These are phyloP conservation scores for Oreohelix idahoensis DNA, from an alignment of 1,140 invertebrate species.

Conservation along the genomic window DNA sequence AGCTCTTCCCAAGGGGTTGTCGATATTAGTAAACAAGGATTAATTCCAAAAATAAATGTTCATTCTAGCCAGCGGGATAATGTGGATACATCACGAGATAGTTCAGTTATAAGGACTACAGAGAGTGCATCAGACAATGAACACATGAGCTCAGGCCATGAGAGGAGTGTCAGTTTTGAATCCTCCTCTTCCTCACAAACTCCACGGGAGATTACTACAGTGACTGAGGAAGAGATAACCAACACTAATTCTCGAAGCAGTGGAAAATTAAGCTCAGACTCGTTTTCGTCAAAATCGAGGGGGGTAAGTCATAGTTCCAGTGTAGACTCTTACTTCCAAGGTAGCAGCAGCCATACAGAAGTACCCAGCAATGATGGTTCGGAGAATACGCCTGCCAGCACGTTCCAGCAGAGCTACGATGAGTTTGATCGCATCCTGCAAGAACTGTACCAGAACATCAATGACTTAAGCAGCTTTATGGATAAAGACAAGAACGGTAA, in stretches of 20 bases:
- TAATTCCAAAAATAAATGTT: background rate
- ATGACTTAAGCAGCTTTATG: slow-evolving; percentile 56
- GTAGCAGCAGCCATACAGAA: background rate
- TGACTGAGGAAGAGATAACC: too few species aligned
- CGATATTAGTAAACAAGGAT: background rate
- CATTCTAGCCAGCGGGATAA: background rate
- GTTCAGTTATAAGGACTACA: background rate
- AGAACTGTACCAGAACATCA: slow-evolving; percentile 69
- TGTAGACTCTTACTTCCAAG: slow-evolving; percentile 49
- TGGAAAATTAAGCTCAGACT: slow-evolving; percentile 3
- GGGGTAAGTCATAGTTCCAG: slow-evolving; percentile 55
- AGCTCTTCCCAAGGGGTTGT: background rate
- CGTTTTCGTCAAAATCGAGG: slow-evolving; percentile 27
- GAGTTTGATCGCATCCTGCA: slow-evolving; percentile 68
- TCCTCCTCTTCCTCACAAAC: background rate
- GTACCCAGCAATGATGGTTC: background rate
- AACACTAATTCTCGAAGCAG: background rate
- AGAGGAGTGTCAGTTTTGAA: slow-evolving; percentile 13
- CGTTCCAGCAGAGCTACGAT: slow-evolving; percentile 47
- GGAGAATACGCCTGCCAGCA: background rate
- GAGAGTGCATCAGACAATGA: background rate
- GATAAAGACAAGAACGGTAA: background rate
- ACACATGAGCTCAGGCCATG: background rate
- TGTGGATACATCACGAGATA: background rate
- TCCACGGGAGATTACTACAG: background rate